Base-by-base conservation (phyloP, 2,888 invertebrate species). In the Drosophila subquinaria region DNA sequence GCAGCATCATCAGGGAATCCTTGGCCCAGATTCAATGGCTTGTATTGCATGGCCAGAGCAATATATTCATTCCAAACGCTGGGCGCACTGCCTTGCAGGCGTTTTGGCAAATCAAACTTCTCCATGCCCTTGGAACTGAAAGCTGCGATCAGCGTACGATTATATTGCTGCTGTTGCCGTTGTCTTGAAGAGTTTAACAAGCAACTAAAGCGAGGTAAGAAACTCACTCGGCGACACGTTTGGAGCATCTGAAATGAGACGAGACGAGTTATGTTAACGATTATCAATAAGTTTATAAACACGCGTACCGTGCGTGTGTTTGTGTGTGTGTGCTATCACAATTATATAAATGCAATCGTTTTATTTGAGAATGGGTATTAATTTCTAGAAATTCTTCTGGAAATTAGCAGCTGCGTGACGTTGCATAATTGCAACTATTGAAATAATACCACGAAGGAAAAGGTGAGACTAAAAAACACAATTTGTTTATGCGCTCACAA, bases 1-100 rank as follows among this genome's bases (percentile, higher is more conserved):
- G 97, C 95, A 77, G 96, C 95, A 93, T 96, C 98, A 93, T 99
- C 98, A 0, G 98, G 98, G 92, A 98, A 98, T 0, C 99, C 99
- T 94, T 98, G 98, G 0, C 99, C 99, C 23, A 99, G 94, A 93
- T 99, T 98, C 38, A 98, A 93, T 0, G 98, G 98, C 84, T 98
- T 97, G 90, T 97, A 94, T 76, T 98, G 95, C 51, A 95, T 92
- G 1, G 97, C 97, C 60, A 99, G 92, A 75, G 96, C 95, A 69
- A 96, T 97, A 91, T 98, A 98, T 92, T 98, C 98, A 53, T 97
- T 97, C 98, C 93, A 93, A 42, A 93, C 93, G 76, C 92, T 93
- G 45, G 92, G 91, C 6, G 90, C 85, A 68, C 92, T 92, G 53
- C 93, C 93, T 71, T 92, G 91, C 53, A 92, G 79, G 17, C 93